Evolutionary conservation across 1,140 invertebrate species (phyloP).

Genomic region (Zophobas atratus): DNA sequence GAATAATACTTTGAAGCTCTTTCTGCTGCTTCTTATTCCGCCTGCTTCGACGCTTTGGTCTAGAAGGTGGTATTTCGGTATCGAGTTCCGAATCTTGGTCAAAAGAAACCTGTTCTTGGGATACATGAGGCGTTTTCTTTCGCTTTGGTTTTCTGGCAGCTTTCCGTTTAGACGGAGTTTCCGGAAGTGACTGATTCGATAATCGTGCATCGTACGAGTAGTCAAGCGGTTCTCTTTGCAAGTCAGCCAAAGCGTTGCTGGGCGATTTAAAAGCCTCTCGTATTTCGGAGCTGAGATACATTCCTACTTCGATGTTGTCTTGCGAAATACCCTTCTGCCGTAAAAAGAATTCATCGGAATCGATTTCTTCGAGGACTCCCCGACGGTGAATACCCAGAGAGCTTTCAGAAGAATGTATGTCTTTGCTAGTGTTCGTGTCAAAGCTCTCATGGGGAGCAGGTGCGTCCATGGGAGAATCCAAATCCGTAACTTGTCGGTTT

Average conservation of each 20-base stretch:
- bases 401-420: slow-evolving; percentile 55
- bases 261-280: slow-evolving; percentile 81
- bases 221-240: slow-evolving; percentile 68
- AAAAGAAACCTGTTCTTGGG: slow-evolving; percentile 61
- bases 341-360: slow-evolving; percentile 90
- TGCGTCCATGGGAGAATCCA: slow-evolving; percentile 44
- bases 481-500: slow-evolving; percentile 51
- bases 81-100: slow-evolving; percentile 63
- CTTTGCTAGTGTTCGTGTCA: slow-evolving; percentile 51
- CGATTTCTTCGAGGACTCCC: slow-evolving; percentile 85
- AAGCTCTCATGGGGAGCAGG: slow-evolving; percentile 25
- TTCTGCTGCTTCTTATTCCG: slow-evolving; percentile 57
- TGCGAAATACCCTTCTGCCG: slow-evolving; percentile 84
- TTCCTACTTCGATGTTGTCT: slow-evolving; percentile 84
- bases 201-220: slow-evolving; percentile 54
- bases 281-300: slow-evolving; percentile 84
- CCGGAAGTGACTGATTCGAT: slow-evolving; percentile 61
- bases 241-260: slow-evolving; percentile 75
- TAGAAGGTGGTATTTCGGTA: slow-evolving; percentile 63
- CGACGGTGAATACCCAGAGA: slow-evolving; percentile 63
- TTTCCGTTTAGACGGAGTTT: slow-evolving; percentile 57
- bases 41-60: slow-evolving; percentile 66
- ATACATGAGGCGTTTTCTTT: slow-evolving; percentile 66
- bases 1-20: slow-evolving; percentile 56
- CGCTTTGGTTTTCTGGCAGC: slow-evolving; percentile 66